Conservation (phyloP, 2,113 vertebrate genomes). For the Circaetus gallicus region DNA sequence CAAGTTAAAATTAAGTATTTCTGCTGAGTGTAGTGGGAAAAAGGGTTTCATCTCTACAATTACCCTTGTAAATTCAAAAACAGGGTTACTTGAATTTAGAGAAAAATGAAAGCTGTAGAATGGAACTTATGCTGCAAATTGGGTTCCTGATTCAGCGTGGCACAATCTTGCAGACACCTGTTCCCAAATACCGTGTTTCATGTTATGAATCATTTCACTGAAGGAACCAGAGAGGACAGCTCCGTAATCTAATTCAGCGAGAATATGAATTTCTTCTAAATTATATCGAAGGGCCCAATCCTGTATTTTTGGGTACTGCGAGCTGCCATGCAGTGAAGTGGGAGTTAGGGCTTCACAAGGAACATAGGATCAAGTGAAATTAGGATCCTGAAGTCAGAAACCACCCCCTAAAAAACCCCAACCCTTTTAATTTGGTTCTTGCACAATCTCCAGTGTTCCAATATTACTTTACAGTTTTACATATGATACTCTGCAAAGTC, state of each 20-base stretch:
- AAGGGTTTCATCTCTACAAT: not conserved
- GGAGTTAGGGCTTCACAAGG: not conserved
- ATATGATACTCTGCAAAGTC: not conserved
- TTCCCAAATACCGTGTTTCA: fast-evolving
- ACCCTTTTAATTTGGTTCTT: not conserved
- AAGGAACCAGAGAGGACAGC: not conserved
- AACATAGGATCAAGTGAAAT: not conserved
- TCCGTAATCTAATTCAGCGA: not conserved
- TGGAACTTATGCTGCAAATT: not conserved
- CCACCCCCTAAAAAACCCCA: not conserved
- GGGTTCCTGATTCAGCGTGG: not conserved
- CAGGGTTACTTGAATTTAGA: not conserved
- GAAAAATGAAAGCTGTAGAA: not conserved
- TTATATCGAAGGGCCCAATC: not conserved
- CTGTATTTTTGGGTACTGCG: not conserved
- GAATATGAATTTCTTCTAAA: not conserved
- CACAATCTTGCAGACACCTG: not conserved
- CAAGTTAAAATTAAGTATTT: not conserved
- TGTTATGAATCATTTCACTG: not conserved
- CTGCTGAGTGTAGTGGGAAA: not conserved
- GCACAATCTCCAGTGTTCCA: not conserved
- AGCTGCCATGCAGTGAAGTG: not conserved
- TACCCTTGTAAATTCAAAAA: not conserved
- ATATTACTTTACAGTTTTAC: not conserved
- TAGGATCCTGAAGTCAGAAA: not conserved